phyloP scores from a whole-genome alignment of 2,113 vertebrate species.

The Carassius auratus region DNA sequence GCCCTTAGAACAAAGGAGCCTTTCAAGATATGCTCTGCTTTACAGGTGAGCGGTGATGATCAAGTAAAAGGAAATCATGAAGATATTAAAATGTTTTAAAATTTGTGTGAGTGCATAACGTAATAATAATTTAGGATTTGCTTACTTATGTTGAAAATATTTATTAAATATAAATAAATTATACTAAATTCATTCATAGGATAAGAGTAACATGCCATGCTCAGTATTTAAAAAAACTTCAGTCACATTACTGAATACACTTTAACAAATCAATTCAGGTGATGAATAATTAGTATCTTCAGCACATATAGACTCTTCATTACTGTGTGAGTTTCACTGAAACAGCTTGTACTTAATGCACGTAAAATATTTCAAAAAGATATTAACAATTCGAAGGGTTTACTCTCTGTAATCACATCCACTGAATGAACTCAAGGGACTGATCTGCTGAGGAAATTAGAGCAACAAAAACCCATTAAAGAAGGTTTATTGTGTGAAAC shows the following conservation, averaged over 20 bases:
- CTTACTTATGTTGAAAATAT: not conserved
- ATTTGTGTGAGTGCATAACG: not conserved
- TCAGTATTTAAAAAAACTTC: not conserved
- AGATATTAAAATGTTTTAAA: too few relatives aligned
- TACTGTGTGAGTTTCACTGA: not conserved
- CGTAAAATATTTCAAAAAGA: slow-evolving; percentile 2
- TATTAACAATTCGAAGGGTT: not conserved
- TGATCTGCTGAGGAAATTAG: slow-evolving; percentile 1
- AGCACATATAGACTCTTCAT: too few relatives aligned
- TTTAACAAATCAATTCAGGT: not conserved
- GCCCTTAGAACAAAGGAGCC: not conserved
- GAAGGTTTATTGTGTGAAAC: not conserved
- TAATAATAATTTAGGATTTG: not conserved
- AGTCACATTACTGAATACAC: not conserved
- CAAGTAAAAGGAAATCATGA: too few relatives aligned
- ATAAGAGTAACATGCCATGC: not conserved
- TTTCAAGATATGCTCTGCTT: not conserved
- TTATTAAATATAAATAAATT: not conserved
- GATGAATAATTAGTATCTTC: not conserved
- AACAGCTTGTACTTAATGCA: not conserved
- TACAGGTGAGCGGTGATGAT: not conserved
- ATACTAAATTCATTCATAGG: too few relatives aligned
- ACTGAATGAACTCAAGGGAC: not conserved
- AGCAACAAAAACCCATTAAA: not conserved
- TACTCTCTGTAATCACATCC: slow-evolving; percentile 5